Evolutionary conservation across 2,888 invertebrate genomes (phyloP).

Genomic region (Polymixis flavicincta): DNA sequence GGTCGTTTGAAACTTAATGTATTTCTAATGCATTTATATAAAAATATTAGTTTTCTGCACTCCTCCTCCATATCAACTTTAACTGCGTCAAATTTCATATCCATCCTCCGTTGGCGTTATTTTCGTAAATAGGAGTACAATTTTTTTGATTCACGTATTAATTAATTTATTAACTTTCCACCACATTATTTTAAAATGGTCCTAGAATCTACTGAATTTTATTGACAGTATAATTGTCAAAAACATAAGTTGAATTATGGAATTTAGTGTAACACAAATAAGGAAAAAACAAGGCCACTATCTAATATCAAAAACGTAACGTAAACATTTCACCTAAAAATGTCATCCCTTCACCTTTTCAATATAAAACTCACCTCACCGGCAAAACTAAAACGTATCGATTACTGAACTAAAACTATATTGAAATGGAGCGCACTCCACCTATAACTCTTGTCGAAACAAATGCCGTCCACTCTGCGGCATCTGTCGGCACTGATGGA

Average conservation of each 20-base stretch:
- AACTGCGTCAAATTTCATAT: no score
- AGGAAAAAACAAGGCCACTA: background rate
- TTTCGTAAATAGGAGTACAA: no score
- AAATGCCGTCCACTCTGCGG: slow-evolving; percentile 79
- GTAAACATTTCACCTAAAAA: slow-evolving; percentile 2
- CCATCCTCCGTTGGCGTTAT: no score
- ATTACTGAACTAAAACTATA: slow-evolving; percentile 69
- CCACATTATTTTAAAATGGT: background rate
- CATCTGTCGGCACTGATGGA: slow-evolving; percentile 86
- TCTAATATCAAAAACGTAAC: background rate
- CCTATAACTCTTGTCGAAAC: slow-evolving; percentile 78
- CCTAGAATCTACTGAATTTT: background rate
- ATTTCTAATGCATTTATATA: no score
- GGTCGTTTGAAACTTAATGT: no score
- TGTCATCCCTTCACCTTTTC: slow-evolving; percentile 16
- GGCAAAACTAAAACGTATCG: slow-evolving; percentile 58
- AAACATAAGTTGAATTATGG: background rate
- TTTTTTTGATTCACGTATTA: no score
- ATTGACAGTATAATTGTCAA: no score
- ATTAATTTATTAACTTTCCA: no score
- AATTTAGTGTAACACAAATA: background rate
- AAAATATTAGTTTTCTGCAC: no score
- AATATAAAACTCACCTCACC: slow-evolving; percentile 45
- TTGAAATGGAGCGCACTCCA: slow-evolving; percentile 75
- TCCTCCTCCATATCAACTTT: no score